These are phyloP conservation scores for Cosmopolites sordidus DNA, from an alignment of 2,888 invertebrate genomes.

Conservation along the genomic window DNA sequence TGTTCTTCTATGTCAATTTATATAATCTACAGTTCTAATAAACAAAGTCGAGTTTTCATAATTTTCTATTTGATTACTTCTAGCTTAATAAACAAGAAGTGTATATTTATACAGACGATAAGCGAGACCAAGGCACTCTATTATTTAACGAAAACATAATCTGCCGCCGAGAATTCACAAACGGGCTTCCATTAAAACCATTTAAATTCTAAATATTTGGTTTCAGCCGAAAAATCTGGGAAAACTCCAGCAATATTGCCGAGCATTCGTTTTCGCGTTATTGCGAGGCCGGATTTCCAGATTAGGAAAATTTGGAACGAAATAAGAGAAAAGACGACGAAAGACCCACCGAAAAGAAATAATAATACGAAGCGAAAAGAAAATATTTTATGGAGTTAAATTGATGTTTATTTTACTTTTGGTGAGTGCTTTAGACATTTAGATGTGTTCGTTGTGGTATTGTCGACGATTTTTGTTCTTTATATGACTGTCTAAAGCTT, in stretches of 20 bases:
- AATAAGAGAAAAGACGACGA: slow-evolving; percentile 15
- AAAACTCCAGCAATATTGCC: slow-evolving; percentile 27
- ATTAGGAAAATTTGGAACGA: slow-evolving; percentile 21
- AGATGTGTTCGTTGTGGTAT: no score
- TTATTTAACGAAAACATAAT: no score
- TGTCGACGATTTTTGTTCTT: no score
- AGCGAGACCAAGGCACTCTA: no score
- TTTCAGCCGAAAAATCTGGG: slow-evolving; percentile 29
- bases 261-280: slow-evolving; percentile 22
- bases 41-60: no score
- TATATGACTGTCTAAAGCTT: no score
- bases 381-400: slow-evolving; percentile 20
- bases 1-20: no score
- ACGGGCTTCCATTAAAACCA: slow-evolving; percentile 26
- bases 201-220: slow-evolving; percentile 41
- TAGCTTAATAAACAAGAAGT: no score
- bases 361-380: slow-evolving; percentile 17
- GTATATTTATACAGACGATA: no score
- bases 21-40: no score
- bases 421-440: no score
- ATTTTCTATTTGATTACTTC: no score
- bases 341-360: slow-evolving; percentile 8
- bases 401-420: slow-evolving; percentile 14
- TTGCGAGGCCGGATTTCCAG: slow-evolving; percentile 23
- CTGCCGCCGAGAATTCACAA: not conserved